phyloP scores from a whole-genome alignment of 1,140 invertebrate genomes.

The Apocrypta bakeri region DNA sequence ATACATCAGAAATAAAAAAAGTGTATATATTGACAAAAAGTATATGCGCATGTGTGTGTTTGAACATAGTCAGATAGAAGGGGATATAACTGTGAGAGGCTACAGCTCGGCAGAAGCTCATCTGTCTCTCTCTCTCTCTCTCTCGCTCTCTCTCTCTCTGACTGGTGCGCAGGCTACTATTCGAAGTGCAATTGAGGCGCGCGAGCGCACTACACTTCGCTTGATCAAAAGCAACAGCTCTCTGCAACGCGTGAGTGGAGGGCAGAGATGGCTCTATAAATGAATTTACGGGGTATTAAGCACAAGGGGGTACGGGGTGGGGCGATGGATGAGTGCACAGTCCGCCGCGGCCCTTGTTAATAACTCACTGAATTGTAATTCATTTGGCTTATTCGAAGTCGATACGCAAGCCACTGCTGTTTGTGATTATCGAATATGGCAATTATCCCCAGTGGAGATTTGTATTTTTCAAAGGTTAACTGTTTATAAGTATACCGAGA shows the following conservation, averaged over 20 bases:
- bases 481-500: no score
- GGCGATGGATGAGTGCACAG: background rate
- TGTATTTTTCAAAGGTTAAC: no score
- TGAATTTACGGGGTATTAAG: conserved; percentile 30
- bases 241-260: background rate
- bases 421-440: background rate
- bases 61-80: no score
- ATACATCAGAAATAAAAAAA: no score
- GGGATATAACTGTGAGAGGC: conserved; percentile 38
- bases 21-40: no score
- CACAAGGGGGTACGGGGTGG: background rate
- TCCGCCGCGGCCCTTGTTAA: background rate
- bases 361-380: conserved; percentile 27
- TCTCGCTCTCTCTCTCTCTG: no score
- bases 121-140: background rate
- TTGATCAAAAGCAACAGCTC: conserved; percentile 30
- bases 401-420: no score
- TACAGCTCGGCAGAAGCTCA: background rate
- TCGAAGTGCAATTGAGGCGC: conserved; percentile 11
- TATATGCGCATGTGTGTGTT: no score
- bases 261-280: conserved; percentile 2
- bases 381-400: conserved; percentile 37
- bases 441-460: no score
- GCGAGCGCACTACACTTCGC: background rate
- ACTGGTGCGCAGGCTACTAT: background rate